These are phyloP conservation scores for Drosophila tropicalis DNA, from an alignment of 1,140 invertebrate genomes.

Conservation along the genomic window DNA sequence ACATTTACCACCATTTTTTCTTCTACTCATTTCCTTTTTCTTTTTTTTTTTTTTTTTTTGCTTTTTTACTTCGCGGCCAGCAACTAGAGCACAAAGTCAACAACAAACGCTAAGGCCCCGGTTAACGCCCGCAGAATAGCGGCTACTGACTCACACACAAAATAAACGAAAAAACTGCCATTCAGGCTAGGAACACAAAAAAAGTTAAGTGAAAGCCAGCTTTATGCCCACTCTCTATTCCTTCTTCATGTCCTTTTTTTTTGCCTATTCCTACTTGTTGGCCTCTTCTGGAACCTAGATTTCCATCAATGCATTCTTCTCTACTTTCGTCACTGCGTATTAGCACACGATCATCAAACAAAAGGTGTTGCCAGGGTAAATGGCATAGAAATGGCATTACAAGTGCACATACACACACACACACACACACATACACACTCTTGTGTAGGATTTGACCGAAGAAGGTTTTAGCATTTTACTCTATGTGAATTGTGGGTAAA, in stretches of 20 bases:
- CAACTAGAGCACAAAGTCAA: slow-evolving; percentile 79
- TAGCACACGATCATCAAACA: slow-evolving; percentile 61
- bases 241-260: background rate
- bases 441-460: background rate
- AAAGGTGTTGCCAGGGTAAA: slow-evolving; percentile 44
- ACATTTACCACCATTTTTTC: slow-evolving; percentile 26
- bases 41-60: slow-evolving; percentile 5
- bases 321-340: slow-evolving; percentile 26
- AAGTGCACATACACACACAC: slow-evolving; percentile 21
- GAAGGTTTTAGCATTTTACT: too few species aligned
- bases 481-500: background rate
- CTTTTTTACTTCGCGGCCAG: slow-evolving; percentile 41
- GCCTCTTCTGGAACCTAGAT: background rate
- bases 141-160: slow-evolving; percentile 27
- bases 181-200: slow-evolving; percentile 26
- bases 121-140: slow-evolving; percentile 73
- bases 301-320: slow-evolving; percentile 4
- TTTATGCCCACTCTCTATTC: background rate
- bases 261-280: background rate
- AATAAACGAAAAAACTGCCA: slow-evolving; percentile 32
- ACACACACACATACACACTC: background rate
- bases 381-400: slow-evolving; percentile 43
- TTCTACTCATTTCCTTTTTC: background rate
- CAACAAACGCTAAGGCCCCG: slow-evolving; percentile 61
- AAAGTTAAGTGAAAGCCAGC: slow-evolving; percentile 14